A percentile compares a stretch with the other conserved stretches of the same genome.
phyloP scores from a whole-genome alignment of 1,140 invertebrate genomes.

The Meteorus sp. region DNA sequence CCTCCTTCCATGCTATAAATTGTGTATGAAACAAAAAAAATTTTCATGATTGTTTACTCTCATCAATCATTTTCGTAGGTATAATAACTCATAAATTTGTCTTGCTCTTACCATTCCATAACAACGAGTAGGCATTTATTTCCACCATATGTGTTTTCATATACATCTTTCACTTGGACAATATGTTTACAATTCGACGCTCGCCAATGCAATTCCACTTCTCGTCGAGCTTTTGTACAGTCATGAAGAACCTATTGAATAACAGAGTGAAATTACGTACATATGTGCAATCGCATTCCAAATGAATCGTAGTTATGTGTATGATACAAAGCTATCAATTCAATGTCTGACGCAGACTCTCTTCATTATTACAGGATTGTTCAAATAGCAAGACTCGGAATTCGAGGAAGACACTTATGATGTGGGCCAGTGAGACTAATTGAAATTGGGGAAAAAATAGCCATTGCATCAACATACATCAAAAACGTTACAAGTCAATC shows the following conservation, averaged over 20 bases:
- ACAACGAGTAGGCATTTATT: conserved; percentile 92
- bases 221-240: conserved; percentile 86
- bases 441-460: no score
- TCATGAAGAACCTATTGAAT: conserved; percentile 80
- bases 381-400: no score
- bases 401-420: no score
- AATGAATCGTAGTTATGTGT: no score
- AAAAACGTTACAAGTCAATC: no score
- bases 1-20: conserved; percentile 97
- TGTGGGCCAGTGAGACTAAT: no score
- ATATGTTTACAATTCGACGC: conserved; percentile 90
- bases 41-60: conserved; percentile 10
- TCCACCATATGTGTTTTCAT: conserved; percentile 91
- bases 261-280: background rate
- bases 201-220: conserved; percentile 95
- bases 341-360: no score
- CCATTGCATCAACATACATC: no score
- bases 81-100: background rate
- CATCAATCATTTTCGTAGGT: conserved; percentile 3
- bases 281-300: background rate
- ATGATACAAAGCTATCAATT: no score
- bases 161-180: conserved; percentile 88
- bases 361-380: no score
- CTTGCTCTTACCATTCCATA: conserved; percentile 88
- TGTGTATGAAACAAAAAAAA: conserved; percentile 41